These are phyloP conservation scores for Leuctra nigra DNA, from an alignment of 2,888 invertebrate genomes.

Conservation along the genomic window DNA sequence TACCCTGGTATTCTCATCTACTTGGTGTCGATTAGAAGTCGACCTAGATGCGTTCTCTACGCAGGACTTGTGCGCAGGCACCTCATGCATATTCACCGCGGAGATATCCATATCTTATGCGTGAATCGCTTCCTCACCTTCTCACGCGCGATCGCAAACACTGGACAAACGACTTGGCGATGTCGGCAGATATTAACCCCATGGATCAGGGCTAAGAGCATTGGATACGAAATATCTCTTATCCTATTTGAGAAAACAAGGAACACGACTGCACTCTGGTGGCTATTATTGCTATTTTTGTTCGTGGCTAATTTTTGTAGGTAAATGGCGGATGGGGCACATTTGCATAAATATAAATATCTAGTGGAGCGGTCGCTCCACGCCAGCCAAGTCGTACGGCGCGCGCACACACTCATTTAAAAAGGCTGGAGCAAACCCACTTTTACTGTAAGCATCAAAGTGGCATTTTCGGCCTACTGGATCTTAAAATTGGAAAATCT, in stretches of 20 bases:
- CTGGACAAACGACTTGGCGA: background rate
- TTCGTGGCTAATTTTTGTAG: too few species aligned
- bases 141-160: background rate
- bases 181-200: background rate
- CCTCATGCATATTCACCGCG: slow-evolving; percentile 1
- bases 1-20: too few species aligned
- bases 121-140: background rate
- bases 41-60: too few species aligned
- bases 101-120: background rate
- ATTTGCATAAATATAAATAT: too few species aligned
- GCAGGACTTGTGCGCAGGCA: background rate
- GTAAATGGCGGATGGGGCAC: too few species aligned
- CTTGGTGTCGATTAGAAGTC: slow-evolving; percentile 4
- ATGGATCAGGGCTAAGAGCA: background rate
- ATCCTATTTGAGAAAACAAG: background rate
- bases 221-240: background rate
- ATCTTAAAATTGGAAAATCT: too few species aligned
- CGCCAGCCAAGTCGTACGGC: too few species aligned
- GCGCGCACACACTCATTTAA: too few species aligned
- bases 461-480: too few species aligned
- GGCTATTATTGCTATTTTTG: background rate
- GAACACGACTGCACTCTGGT: background rate
- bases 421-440: too few species aligned
- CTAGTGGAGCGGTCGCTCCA: too few species aligned
- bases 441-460: too few species aligned